Percentiles rank a stretch among this genome's conserved stretches.
These are phyloP conservation scores for Bos javanicus DNA, from an alignment of 2,113 vertebrate species.

Conservation along the genomic window DNA sequence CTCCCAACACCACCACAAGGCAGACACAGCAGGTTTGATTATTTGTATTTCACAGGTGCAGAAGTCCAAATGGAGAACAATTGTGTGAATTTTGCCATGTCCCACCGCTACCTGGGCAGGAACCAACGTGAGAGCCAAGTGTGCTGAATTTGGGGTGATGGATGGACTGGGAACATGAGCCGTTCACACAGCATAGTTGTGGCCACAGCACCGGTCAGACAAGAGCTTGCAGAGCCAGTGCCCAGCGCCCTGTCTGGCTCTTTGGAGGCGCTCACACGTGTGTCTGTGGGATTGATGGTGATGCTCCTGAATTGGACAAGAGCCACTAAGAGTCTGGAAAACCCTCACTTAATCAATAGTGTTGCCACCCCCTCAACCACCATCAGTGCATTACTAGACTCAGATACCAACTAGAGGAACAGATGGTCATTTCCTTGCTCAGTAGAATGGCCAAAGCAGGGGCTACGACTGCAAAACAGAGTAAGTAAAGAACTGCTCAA, in stretches of 20 bases:
- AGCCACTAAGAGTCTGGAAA: neutral
- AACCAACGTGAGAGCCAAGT: neutral
- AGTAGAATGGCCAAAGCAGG: rapidly evolving
- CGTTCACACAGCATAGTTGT: neutral
- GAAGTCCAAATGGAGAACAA: neutral
- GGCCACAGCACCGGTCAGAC: neutral
- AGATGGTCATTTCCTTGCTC: neutral
- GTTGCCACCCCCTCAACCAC: neutral
- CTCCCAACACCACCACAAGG: rapidly evolving
- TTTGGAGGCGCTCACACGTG: too few relatives aligned
- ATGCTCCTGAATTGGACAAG: rapidly evolving
- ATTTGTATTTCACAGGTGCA: neutral
- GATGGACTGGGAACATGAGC: neutral
- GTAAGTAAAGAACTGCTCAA: neutral
- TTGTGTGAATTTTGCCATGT: neutral
- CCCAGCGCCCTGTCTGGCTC: neutral
- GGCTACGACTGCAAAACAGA: too few relatives aligned
- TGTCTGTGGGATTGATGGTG: too few relatives aligned
- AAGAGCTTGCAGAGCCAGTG: rapidly evolving
- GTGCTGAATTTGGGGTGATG: neutral
- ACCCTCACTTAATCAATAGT: too few relatives aligned
- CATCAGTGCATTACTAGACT: too few relatives aligned
- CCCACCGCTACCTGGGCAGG: neutral
- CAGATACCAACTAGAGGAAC: too few relatives aligned
- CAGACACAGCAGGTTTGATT: neutral